Base-by-base conservation (phyloP, 2,888 invertebrate genomes). In the Andrena praecox region DNA sequence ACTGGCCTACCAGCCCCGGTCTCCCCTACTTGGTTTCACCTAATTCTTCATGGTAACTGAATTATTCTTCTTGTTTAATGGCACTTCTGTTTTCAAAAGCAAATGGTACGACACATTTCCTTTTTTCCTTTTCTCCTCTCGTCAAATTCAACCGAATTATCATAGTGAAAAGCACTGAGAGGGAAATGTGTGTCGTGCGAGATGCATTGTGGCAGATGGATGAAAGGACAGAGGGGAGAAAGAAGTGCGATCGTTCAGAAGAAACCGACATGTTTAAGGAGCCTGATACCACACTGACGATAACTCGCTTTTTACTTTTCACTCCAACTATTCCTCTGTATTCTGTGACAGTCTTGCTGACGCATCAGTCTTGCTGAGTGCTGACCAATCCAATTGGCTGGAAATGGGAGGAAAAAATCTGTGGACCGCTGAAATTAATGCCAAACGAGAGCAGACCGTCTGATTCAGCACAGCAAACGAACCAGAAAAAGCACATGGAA, bases 361-460 rank as follows among this genome's bases (percentile, higher is more conserved):
- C 42, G 42, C 42, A 5, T 42, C 42, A 42, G 42, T 16, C 42
- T 42, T 16, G 42, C 16, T 42, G 42, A 42, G 42, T 42, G 42
- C 42, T 42, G 42, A 42, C 42, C 54, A 59, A 71, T 71, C 60
- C 63, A 72, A 64, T 73, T 77, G 71, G 67, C 35, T 59, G 60
- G 76, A 60, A 59, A 50, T 59, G 52, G 27, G 71, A n/a, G 29
- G 31, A 71, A 79, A 79, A 71, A 60, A 71, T 48, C 50, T 24
- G 77, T 35, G 63, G 12, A 7, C 33, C 24, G 33, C 24, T 54
- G 50, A 80, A 76, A 68, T 64, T 59, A 69, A 70, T 75, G 42
- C 56, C 67, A 50, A 52, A 59, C 42, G 27, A 42, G 20, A 54
- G n/a, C 10, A 50, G 60, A 52, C 27, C 24, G 29, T 24, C 69